Conservation (phyloP, 1,140 invertebrate genomes). For the Dufourea novaeangliae region DNA sequence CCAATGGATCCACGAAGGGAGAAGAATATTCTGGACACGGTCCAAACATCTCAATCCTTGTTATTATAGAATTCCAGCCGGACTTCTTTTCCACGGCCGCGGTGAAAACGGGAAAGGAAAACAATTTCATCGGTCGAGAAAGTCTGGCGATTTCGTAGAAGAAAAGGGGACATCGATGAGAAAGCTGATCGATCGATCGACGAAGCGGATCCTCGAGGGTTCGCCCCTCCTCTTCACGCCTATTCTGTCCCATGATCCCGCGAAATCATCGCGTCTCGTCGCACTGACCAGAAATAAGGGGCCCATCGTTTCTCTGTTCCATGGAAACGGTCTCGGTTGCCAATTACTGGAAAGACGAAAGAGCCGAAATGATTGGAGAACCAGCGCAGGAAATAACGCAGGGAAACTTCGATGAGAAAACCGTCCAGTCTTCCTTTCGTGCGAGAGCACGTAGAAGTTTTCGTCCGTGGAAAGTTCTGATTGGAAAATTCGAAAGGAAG, state of each 20-base stretch:
- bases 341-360: not conserved
- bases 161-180: too few species aligned
- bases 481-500: not conserved
- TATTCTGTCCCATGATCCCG: not conserved
- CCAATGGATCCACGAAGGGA: not conserved
- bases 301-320: not conserved
- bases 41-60: not conserved
- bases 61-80: not conserved
- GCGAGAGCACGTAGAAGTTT: not conserved
- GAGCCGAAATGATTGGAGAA: not conserved
- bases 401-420: not conserved
- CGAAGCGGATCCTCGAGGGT: not conserved
- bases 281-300: not conserved
- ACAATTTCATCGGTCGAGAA: not conserved
- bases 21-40: not conserved
- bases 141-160: too few species aligned
- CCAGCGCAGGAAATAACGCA: not conserved
- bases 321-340: not conserved
- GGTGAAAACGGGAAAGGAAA: not conserved
- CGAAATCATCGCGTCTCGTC: not conserved
- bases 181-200: not conserved
- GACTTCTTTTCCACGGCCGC: not conserved
- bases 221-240: too few species aligned
- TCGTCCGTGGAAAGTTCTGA: not conserved
- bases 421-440: not conserved